Evolutionary conservation across 2,113 vertebrate genomes (phyloP).

Genomic region (Vicugna pacos): DNA sequence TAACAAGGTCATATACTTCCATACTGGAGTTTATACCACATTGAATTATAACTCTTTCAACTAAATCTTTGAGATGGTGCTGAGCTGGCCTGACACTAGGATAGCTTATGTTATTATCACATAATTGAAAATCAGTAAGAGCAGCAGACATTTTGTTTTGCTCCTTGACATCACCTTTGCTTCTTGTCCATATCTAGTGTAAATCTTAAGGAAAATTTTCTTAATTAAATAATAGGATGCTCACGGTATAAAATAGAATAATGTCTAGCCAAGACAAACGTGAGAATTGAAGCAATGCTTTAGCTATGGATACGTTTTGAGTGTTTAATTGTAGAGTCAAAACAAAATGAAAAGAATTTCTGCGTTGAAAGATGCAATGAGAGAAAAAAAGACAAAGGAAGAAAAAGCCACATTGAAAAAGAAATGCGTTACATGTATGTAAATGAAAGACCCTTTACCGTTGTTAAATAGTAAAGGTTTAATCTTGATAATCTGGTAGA

Average conservation of each 20-base stretch:
- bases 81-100: neutral
- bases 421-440: neutral
- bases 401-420: neutral
- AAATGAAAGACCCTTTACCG: neutral
- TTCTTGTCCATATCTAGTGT: neutral
- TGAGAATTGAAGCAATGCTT: constrained; percentile 10
- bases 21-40: neutral
- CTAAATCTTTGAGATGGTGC: neutral
- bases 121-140: neutral
- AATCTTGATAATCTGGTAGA: constrained; percentile 77
- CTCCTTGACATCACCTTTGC: neutral
- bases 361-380: constrained; percentile 26
- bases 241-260: neutral
- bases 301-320: neutral
- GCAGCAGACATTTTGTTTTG: constrained; percentile 77
- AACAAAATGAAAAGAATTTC: constrained; percentile 75
- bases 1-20: neutral
- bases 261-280: constrained; percentile 19
- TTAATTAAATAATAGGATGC: neutral
- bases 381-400: neutral
- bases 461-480: neutral
- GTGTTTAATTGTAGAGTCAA: constrained; percentile 64
- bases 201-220: neutral
- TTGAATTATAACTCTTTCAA: neutral
- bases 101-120: neutral